Percentiles rank a stretch among this genome's conserved stretches.
Conservation (phyloP, 2,113 vertebrate genomes). For the Promerops cafer region DNA sequence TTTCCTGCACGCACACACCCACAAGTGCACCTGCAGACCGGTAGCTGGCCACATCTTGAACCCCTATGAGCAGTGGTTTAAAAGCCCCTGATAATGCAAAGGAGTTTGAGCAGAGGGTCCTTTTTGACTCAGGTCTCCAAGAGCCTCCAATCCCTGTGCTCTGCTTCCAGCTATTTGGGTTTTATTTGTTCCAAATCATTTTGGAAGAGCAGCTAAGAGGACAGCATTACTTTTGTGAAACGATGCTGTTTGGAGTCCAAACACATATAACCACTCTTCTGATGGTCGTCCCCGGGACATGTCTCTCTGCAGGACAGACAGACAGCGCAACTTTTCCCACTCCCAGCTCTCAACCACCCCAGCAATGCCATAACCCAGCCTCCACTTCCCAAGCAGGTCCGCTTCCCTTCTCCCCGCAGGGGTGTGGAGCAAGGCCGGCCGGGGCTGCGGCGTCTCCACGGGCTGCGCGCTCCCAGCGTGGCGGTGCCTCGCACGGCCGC, state of each 20-base stretch:
- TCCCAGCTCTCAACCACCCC: background rate
- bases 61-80: background rate
- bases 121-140: background rate
- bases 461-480: background rate
- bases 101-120: background rate
- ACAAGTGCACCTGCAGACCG: background rate
- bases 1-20: background rate
- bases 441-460: background rate
- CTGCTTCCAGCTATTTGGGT: background rate
- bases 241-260: background rate
- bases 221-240: background rate
- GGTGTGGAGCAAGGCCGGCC: background rate
- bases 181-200: background rate
- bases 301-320: background rate
- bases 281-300: fast-evolving
- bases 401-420: background rate
- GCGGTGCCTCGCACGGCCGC: background rate
- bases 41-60: background rate
- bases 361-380: background rate
- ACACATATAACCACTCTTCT: fast-evolving
- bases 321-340: fast-evolving
- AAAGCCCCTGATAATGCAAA: background rate
- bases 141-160: background rate
- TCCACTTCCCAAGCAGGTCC: background rate
- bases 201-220: background rate